Percentiles rank a stretch among this genome's conserved stretches.
Conservation (phyloP, 2,113 vertebrate genomes). For the Elaphurus davidianus region DNA sequence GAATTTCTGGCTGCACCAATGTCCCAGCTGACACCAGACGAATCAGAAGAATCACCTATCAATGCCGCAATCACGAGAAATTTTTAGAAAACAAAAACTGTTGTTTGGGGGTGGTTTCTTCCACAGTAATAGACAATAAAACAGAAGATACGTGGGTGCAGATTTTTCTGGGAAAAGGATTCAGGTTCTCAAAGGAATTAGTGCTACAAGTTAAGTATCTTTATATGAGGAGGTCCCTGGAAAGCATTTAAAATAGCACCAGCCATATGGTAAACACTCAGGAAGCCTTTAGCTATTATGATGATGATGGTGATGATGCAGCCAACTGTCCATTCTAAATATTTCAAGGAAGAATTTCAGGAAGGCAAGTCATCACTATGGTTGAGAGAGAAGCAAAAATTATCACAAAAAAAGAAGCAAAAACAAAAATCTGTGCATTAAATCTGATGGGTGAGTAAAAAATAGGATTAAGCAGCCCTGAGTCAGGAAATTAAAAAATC, state of each 20-base stretch:
- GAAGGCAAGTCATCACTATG: background rate
- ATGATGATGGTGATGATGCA: background rate
- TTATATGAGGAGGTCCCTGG: background rate
- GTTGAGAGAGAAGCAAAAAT: background rate
- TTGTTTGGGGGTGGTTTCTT: background rate
- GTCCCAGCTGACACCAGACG: background rate
- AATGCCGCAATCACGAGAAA: background rate
- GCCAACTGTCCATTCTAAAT: background rate
- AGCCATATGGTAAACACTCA: background rate
- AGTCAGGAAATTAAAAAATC: background rate
- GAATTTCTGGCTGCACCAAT: background rate
- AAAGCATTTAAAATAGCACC: slow-evolving; percentile 1
- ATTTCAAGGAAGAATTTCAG: slow-evolving; percentile 33
- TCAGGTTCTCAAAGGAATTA: background rate
- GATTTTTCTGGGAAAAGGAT: background rate
- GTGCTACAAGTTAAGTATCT: background rate
- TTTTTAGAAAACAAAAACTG: background rate
- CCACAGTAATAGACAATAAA: background rate
- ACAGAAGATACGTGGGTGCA: background rate
- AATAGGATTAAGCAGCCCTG: background rate
- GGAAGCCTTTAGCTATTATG: background rate
- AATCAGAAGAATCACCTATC: background rate
- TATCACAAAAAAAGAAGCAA: background rate
- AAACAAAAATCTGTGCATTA: background rate
- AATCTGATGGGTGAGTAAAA: background rate